Conservation (phyloP, 2,888 invertebrate species). For the Gibbula magus region DNA sequence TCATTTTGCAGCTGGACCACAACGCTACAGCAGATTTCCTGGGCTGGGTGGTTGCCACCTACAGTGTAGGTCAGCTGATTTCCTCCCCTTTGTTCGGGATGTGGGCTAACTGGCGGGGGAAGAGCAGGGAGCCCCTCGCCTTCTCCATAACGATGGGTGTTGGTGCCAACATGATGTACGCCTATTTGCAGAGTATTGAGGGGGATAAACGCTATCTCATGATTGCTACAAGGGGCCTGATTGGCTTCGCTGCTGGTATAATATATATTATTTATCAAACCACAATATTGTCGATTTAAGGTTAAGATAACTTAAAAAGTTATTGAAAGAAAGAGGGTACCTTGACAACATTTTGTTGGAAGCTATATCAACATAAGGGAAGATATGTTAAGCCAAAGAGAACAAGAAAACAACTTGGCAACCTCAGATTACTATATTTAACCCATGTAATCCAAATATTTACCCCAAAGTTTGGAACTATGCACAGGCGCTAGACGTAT, state of each 20-base stretch:
- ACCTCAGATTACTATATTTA: too few relatives aligned
- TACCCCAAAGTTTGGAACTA: too few relatives aligned
- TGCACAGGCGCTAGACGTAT: too few relatives aligned
- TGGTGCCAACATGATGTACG: conserved; percentile 72
- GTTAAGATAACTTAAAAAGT: too few relatives aligned
- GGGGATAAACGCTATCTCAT: conserved; percentile 49
- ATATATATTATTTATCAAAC: too few relatives aligned
- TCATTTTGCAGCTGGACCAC: conserved; percentile 56
- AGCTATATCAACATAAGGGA: too few relatives aligned
- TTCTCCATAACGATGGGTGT: conserved; percentile 69
- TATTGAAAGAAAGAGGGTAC: too few relatives aligned
- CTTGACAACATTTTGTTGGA: too few relatives aligned
- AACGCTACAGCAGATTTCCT: conserved; percentile 62
- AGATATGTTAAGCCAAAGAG: too few relatives aligned
- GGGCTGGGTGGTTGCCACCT: conserved; percentile 74
- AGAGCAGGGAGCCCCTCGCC: conserved; percentile 65
- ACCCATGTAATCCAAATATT: too few relatives aligned
- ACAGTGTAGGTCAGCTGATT: conserved; percentile 73
- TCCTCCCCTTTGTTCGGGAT: conserved; percentile 72
- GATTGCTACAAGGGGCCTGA: conserved; percentile 65
- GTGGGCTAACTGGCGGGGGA: conserved; percentile 62
- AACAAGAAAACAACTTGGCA: too few relatives aligned
- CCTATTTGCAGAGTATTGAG: conserved; percentile 66
- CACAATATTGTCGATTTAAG: too few relatives aligned
- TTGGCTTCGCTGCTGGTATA: conserved; percentile 73